These are phyloP conservation scores for Alexandromys fortis DNA, from an alignment of 2,113 vertebrate genomes.

Conservation along the genomic window DNA sequence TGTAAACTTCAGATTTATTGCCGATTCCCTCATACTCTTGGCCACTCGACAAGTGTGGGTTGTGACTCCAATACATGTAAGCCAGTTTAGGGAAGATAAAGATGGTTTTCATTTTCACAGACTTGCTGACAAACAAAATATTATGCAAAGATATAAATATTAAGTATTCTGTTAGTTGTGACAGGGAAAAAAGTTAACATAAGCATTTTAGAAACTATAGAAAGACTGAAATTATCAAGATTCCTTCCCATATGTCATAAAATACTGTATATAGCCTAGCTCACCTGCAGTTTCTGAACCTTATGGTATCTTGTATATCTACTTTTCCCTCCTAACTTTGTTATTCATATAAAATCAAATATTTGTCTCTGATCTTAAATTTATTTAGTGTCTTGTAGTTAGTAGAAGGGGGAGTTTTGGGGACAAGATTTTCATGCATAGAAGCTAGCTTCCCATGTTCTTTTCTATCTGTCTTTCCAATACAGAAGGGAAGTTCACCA, in stretches of 20 bases:
- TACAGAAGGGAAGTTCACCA: background rate
- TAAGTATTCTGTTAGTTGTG: constrained; percentile 48
- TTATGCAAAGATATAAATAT: constrained; percentile 48
- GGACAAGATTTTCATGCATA: background rate
- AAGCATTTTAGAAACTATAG: constrained; percentile 41
- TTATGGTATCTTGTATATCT: background rate
- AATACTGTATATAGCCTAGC: background rate
- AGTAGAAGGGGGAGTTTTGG: background rate
- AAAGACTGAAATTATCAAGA: background rate
- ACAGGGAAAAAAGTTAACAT: constrained; percentile 23
- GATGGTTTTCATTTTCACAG: constrained; percentile 51
- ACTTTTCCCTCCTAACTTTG: background rate
- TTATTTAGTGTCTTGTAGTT: background rate
- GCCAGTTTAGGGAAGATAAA: constrained; percentile 8
- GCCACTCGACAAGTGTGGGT: background rate
- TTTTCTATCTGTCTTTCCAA: background rate
- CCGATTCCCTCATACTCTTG: background rate
- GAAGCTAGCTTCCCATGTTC: background rate
- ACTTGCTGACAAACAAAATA: constrained; percentile 59
- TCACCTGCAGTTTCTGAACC: background rate
- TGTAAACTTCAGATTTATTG: constrained; percentile 20
- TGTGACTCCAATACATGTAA: background rate
- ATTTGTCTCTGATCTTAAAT: background rate
- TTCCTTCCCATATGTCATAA: background rate
- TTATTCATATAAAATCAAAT: background rate